phyloP scores from a whole-genome alignment of 2,113 vertebrate genomes.

The Grus americana region DNA sequence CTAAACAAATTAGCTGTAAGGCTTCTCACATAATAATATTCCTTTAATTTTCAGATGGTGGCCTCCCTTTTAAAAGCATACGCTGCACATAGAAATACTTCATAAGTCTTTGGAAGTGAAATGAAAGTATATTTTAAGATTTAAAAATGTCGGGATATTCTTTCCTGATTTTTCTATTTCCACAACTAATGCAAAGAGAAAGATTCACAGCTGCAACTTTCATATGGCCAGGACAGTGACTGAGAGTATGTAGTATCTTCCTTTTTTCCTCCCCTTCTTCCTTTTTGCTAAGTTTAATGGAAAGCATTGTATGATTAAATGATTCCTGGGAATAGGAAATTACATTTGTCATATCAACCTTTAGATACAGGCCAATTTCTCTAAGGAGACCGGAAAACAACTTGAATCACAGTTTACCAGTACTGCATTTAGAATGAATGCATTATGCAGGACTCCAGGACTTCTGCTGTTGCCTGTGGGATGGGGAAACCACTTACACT shows the following conservation, averaged over 20 bases:
- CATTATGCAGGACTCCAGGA: neutral
- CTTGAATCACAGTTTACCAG: neutral
- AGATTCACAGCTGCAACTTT: neutral
- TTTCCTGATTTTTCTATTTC: neutral
- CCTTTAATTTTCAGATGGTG: constrained; percentile 18
- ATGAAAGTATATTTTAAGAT: constrained; percentile 33
- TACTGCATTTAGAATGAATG: neutral
- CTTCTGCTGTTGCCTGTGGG: neutral
- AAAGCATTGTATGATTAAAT: neutral
- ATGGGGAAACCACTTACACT: neutral
- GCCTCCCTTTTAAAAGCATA: constrained; percentile 20
- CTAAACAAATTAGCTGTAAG: neutral
- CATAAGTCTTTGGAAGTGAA: constrained; percentile 4
- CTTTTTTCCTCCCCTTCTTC: neutral
- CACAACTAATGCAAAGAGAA: neutral
- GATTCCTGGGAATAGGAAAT: neutral
- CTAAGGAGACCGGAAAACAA: neutral
- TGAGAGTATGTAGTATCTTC: neutral
- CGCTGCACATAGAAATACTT: constrained; percentile 25
- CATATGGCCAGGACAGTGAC: neutral
- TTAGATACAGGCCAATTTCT: neutral
- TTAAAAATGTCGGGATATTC: constrained; percentile 33
- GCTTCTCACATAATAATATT: constrained; percentile 9
- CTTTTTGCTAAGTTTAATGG: neutral
- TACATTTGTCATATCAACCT: neutral